These are phyloP conservation scores for Brachyistius frenatus DNA, from an alignment of 2,113 vertebrate genomes.

Conservation along the genomic window DNA sequence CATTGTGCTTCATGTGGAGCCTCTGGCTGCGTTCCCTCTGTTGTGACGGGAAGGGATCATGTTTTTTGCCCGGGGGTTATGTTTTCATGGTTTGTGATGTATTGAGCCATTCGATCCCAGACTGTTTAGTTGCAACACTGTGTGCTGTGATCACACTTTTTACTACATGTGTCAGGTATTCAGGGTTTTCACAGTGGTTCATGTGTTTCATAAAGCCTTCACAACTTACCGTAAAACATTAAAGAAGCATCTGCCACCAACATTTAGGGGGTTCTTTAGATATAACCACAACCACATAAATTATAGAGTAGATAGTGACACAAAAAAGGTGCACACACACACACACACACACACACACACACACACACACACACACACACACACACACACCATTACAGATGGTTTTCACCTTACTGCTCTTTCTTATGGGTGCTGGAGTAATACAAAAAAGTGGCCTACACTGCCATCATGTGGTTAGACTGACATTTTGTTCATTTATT, in stretches of 20 bases:
- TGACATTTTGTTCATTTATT: background rate
- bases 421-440: background rate
- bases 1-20: slow-evolving; percentile 5
- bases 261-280: slow-evolving; percentile 3
- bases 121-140: slow-evolving; percentile 2
- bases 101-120: slow-evolving; percentile 24
- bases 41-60: slow-evolving; percentile 26
- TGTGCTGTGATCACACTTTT: background rate
- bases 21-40: slow-evolving; percentile 23
- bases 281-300: background rate
- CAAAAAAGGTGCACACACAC: background rate
- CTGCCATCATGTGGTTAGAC: slow-evolving; percentile 56
- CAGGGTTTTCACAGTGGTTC: background rate
- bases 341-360: background rate
- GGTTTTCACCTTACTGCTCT: background rate
- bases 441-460: slow-evolving; percentile 7
- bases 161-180: slow-evolving; percentile 6
- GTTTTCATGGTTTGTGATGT: slow-evolving; percentile 32
- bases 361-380: background rate
- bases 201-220: background rate
- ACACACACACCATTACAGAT: background rate
- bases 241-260: slow-evolving; percentile 22
- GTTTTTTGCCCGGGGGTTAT: slow-evolving; percentile 27
- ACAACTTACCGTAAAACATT: background rate
- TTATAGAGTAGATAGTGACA: background rate